phyloP scores from a whole-genome alignment of 2,113 vertebrate genomes.

The Cromileptes altivelis region DNA sequence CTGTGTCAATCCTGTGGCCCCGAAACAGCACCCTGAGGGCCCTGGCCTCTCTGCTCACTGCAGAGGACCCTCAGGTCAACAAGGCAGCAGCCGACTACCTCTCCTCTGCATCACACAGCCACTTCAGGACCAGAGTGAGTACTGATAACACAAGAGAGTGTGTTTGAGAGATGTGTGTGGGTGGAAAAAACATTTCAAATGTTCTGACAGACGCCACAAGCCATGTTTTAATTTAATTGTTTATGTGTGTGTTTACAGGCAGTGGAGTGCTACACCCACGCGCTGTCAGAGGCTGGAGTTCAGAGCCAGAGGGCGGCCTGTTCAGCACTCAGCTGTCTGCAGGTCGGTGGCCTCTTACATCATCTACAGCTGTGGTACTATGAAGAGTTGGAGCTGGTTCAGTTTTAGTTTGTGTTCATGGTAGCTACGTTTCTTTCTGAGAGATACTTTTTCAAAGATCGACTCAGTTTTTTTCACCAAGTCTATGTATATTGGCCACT shows the following conservation, averaged over 20 bases:
- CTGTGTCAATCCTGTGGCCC: slow-evolving; percentile 84
- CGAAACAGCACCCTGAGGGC: slow-evolving; percentile 86
- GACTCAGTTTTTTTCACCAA: too few species aligned
- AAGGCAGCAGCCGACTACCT: slow-evolving; percentile 88
- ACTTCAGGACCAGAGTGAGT: slow-evolving; percentile 93
- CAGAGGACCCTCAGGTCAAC: slow-evolving; percentile 85
- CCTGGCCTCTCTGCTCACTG: slow-evolving; percentile 89
- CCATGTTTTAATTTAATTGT: slow-evolving; percentile 12
- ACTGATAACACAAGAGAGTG: neutral
- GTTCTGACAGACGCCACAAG: slow-evolving; percentile 67
- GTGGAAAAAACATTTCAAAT: neutral
- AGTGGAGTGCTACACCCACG: slow-evolving; percentile 92
- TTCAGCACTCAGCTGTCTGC: slow-evolving; percentile 91
- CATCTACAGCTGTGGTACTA: neutral
- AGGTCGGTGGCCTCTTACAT: slow-evolving; percentile 83
- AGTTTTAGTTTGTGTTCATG: neutral
- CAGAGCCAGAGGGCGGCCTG: slow-evolving; percentile 92
- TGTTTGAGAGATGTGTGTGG: neutral
- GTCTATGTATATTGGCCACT: too few species aligned
- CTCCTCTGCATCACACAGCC: slow-evolving; percentile 82
- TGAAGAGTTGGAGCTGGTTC: neutral
- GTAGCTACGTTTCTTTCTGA: neutral
- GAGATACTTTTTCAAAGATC: neutral
- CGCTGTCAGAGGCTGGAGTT: slow-evolving; percentile 88
- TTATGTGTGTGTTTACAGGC: slow-evolving; percentile 83